Evolutionary conservation across 2,113 vertebrate genomes (phyloP).

Genomic region (Phalacrocorax brasilianus): DNA sequence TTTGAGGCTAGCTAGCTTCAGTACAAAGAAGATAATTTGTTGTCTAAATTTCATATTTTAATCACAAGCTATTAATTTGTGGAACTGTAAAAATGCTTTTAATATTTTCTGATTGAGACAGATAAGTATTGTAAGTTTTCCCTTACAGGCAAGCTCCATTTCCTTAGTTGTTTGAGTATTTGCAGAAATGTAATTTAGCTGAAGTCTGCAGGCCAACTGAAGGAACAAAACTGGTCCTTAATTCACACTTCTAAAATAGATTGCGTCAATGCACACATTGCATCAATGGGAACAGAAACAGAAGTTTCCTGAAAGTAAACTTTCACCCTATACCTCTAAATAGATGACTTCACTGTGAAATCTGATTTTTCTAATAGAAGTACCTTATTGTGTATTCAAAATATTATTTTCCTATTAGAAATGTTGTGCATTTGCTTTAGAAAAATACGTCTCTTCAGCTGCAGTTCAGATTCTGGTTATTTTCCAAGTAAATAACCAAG

Average conservation of each 20-base stretch:
- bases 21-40: not conserved
- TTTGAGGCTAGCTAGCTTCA: not conserved
- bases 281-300: not conserved
- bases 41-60: not conserved
- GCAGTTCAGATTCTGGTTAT: not conserved
- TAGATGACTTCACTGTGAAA: not conserved
- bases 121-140: not conserved
- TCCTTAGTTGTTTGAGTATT: not conserved
- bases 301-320: not conserved
- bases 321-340: not conserved
- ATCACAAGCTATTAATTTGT: not conserved
- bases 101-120: not conserved
- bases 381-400: not conserved
- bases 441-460: not conserved
- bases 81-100: not conserved
- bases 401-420: not conserved
- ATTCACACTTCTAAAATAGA: not conserved
- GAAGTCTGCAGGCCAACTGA: not conserved
- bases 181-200: not conserved
- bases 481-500: not conserved
- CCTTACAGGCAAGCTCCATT: not conserved
- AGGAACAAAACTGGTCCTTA: not conserved
- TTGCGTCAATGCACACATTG: not conserved
- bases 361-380: not conserved
- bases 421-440: not conserved